These are phyloP conservation scores for Trissolcus japonicus DNA, from an alignment of 2,888 invertebrate genomes.

Conservation along the genomic window DNA sequence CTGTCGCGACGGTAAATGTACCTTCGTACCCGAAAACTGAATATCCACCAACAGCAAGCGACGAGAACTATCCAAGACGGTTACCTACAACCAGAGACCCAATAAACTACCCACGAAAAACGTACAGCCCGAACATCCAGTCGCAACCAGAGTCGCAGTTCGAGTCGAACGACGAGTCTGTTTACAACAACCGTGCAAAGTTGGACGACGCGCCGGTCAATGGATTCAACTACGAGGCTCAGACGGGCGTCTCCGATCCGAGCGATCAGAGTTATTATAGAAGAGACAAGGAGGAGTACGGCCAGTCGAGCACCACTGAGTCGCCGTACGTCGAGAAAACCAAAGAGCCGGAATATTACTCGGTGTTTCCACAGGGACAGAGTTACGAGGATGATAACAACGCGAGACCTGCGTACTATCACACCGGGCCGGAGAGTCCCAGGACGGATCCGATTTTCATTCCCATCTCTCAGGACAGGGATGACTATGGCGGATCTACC, in stretches of 20 bases:
- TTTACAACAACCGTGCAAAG: slow-evolving; percentile 41
- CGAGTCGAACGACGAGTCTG: slow-evolving; percentile 52
- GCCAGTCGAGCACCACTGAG: slow-evolving; percentile 58
- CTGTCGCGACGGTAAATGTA: slow-evolving; percentile 33
- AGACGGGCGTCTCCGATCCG: slow-evolving; percentile 48
- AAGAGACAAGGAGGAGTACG: slow-evolving; percentile 61
- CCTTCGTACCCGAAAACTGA: slow-evolving; percentile 55
- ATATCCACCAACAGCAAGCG: slow-evolving; percentile 41
- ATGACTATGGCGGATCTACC: slow-evolving; percentile 60
- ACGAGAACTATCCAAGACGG: slow-evolving; percentile 45
- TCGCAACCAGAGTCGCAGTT: slow-evolving; percentile 49
- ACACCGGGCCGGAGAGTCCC: slow-evolving; percentile 34
- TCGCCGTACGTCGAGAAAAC: slow-evolving; percentile 56
- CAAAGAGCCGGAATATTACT: slow-evolving; percentile 59
- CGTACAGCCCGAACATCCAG: slow-evolving; percentile 38
- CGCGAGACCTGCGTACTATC: slow-evolving; percentile 31
- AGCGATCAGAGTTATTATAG: slow-evolving; percentile 65
- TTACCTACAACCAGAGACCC: slow-evolving; percentile 32
- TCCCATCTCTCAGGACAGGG: slow-evolving; percentile 60
- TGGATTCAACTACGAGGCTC: slow-evolving; percentile 69
- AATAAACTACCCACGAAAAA: slow-evolving; percentile 37
- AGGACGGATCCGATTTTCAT: slow-evolving; percentile 60
- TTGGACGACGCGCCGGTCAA: slow-evolving; percentile 65
- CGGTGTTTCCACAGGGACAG: slow-evolving; percentile 60
- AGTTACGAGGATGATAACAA: slow-evolving; percentile 45